A percentile compares a stretch with the other conserved stretches of the same genome.
These are phyloP conservation scores for Cotesia congregata DNA, from an alignment of 2,888 invertebrate species.

Conservation along the genomic window DNA sequence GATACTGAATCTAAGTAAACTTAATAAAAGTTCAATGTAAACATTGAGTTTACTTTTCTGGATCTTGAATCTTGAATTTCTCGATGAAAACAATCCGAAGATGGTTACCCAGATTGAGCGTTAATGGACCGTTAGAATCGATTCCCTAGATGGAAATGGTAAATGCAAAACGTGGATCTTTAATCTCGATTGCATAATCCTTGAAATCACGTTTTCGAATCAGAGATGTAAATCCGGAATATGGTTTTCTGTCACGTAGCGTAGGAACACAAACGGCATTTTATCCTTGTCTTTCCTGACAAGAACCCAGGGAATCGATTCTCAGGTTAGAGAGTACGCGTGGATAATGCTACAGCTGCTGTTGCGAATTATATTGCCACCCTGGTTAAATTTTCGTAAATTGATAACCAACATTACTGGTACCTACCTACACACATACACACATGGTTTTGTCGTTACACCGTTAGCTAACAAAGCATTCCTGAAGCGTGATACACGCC, in stretches of 20 bases:
- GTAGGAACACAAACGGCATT: slow-evolving; percentile 8
- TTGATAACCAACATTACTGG: slow-evolving; percentile 24
- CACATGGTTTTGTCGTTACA: background rate
- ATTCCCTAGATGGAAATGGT: background rate
- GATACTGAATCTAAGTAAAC: background rate
- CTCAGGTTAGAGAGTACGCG: background rate
- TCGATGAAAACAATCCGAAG: background rate
- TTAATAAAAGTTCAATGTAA: background rate
- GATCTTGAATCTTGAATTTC: background rate
- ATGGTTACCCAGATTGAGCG: background rate
- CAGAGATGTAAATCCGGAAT: background rate
- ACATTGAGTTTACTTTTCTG: background rate
- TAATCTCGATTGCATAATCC: background rate
- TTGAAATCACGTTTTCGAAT: background rate
- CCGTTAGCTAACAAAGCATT: slow-evolving; percentile 11
- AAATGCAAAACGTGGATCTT: background rate
- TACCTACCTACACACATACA: background rate
- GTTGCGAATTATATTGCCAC: slow-evolving; percentile 36
- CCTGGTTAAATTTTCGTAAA: slow-evolving; percentile 28
- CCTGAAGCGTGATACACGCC: slow-evolving; percentile 51
- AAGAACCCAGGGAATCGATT: slow-evolving; percentile 12
- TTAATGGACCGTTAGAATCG: background rate
- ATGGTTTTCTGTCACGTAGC: background rate
- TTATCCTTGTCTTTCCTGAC: slow-evolving; percentile 16
- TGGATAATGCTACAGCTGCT: background rate